These are phyloP conservation scores for Rhynchotus rufescens DNA, from an alignment of 2,797 vertebrate species.

Conservation along the genomic window DNA sequence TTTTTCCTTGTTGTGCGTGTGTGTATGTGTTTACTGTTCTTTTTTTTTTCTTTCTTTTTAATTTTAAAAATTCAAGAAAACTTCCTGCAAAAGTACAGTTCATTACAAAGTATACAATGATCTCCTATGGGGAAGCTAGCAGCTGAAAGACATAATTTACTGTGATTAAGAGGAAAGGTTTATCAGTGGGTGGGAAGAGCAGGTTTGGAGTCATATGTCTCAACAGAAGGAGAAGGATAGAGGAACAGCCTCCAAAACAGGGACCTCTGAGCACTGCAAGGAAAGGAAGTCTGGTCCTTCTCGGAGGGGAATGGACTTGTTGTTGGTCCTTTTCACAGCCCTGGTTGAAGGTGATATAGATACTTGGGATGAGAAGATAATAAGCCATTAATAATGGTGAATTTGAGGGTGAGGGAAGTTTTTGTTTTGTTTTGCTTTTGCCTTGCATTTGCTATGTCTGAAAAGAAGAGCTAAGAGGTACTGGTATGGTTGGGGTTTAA, in stretches of 20 bases:
- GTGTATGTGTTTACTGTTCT: fast-evolving
- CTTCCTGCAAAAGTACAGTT: background rate
- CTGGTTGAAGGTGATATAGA: background rate
- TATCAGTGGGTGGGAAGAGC: constrained; percentile 40
- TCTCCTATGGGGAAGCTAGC: background rate
- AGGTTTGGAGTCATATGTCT: constrained; percentile 67
- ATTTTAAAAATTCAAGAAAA: background rate
- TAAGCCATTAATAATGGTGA: background rate
- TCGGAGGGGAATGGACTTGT: background rate
- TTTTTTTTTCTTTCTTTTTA: background rate
- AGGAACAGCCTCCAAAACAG: constrained; percentile 44
- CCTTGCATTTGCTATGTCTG: background rate
- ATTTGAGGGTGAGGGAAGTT: background rate
- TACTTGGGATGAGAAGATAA: background rate
- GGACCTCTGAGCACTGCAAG: background rate
- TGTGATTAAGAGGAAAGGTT: constrained; percentile 46
- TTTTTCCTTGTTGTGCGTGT: background rate
- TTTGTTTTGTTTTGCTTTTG: background rate
- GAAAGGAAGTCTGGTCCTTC: background rate
- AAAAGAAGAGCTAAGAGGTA: background rate
- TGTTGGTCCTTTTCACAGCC: constrained; percentile 26
- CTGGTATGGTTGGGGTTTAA: background rate
- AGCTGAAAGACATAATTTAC: constrained; percentile 36
- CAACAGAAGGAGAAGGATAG: constrained; percentile 39
- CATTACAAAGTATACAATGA: background rate